Base-by-base conservation (phyloP, 1,140 invertebrate species). In the Drosophila subobscura region DNA sequence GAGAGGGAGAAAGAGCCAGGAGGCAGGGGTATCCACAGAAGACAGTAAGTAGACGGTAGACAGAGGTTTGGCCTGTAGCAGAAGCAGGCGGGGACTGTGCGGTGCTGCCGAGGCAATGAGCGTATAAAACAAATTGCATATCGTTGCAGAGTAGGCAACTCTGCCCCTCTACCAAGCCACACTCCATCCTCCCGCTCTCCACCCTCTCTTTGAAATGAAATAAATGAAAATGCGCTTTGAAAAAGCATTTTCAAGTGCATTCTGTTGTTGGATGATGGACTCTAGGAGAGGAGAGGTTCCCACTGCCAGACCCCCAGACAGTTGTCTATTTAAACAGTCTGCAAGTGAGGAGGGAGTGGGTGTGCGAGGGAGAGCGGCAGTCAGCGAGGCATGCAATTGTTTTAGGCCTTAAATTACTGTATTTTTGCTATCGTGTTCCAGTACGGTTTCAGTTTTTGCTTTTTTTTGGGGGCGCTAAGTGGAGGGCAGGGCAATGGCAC, bases 121-220 rank as follows among this genome's bases (percentile, higher is more conserved):
- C 78, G 72, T 80, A 80, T 80, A 80, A 80, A 80, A 77, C 77
- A 80, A 80, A 80, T 80, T 80, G 77, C 77, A 79, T 79, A 79
- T 79, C 77, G 66, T 57, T 76, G 77, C 77, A 54, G 59, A 64
- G 70, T 12, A 37, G 3, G 10, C 16, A 20, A 20, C 33, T 37
- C 33, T 10, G 44, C 16, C 16, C 49, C 50, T 16, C 53, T 57
- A 40, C 67, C 27, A 45, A 51, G 47, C 55, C 29, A 51, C 33
- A 0, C 33, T 10, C 33, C 6, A 0, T 3, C 25, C 8, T 1
- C 8, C 1, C 33, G 12, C 10, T 27, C 25, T 6, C 25, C 1
- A 6, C 33, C 33, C 33, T 37, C 33, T 12, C 10, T 12, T 37
- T 56, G 71, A 77, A 79, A 79, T 79, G 79, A 79, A 79, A 79